Conservation (phyloP, 2,888 invertebrate genomes). For the Pantelozetes paolii region DNA sequence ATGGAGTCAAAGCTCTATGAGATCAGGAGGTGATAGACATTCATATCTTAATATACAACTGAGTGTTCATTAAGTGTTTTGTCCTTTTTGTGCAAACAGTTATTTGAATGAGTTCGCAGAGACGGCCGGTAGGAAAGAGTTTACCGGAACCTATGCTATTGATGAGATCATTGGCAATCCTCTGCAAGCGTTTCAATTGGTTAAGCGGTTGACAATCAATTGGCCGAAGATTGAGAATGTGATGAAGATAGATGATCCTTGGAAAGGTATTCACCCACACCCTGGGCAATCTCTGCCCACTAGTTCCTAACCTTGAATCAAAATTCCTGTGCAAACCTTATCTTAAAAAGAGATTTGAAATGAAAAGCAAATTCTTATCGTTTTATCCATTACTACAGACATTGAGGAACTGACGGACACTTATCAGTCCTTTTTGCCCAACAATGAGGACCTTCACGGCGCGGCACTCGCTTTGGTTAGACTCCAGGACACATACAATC, state of each 20-base stretch:
- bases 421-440: conserved; percentile 47
- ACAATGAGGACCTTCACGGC: conserved; percentile 79
- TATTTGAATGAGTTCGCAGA: conserved; percentile 45
- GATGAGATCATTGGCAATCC: conserved; percentile 51
- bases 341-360: neutral
- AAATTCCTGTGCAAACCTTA: neutral
- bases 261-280: conserved; percentile 11
- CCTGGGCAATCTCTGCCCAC: too few relatives aligned
- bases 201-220: conserved; percentile 51
- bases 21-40: conserved; percentile 49
- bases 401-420: conserved; percentile 47
- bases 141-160: conserved; percentile 40
- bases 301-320: neutral
- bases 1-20: conserved; percentile 49
- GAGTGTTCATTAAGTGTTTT: neutral
- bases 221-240: conserved; percentile 50
- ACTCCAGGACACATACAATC: conserved; percentile 87
- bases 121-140: conserved; percentile 43
- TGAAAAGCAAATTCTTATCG: neutral
- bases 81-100: conserved; percentile 30
- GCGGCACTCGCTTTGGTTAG: conserved; percentile 90
- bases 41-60: conserved; percentile 13
- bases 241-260: conserved; percentile 47
- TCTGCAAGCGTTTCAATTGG: conserved; percentile 51
- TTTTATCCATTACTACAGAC: conserved; percentile 36